Evolutionary conservation across 2,888 invertebrate species (phyloP).

Genomic region (Torymus tubicola): DNA sequence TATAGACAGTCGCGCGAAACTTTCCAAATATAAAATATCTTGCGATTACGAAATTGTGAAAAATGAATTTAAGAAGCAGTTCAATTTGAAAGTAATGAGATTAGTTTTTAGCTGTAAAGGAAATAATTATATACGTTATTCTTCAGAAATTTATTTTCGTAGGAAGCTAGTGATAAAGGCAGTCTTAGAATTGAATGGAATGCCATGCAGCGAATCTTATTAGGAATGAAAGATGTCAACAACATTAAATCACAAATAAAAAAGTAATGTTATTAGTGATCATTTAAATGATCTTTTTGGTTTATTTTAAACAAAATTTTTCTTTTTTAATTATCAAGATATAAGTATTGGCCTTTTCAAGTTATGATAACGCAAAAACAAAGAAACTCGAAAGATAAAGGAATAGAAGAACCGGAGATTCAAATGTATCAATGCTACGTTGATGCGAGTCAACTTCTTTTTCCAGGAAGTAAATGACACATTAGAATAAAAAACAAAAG

Average conservation of each 20-base stretch:
- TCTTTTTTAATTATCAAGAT: constrained; percentile 55
- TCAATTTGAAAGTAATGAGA: constrained; percentile 63
- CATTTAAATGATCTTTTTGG: background rate
- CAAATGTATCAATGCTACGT: constrained; percentile 62
- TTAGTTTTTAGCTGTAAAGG: background rate
- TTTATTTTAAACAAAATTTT: background rate
- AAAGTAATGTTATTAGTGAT: constrained; percentile 57
- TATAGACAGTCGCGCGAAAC: constrained; percentile 65
- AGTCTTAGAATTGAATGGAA: constrained; percentile 68
- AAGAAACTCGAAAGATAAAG: background rate
- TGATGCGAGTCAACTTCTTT: constrained; percentile 67
- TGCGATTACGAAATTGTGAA: constrained; percentile 60
- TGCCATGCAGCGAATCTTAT: constrained; percentile 59
- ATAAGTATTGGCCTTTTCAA: constrained; percentile 69
- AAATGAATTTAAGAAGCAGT: constrained; percentile 58
- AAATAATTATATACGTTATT: background rate
- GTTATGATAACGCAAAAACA: constrained; percentile 55
- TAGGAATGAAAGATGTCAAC: constrained; percentile 51
- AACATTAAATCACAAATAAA: constrained; percentile 59
- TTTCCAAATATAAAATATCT: constrained; percentile 68
- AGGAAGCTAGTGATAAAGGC: constrained; percentile 60
- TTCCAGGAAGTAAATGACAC: constrained; percentile 67
- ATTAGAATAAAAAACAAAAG: background rate
- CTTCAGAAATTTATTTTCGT: background rate
- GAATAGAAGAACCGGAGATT: background rate